Percentiles rank a stretch among this genome's conserved stretches.
phyloP scores from a whole-genome alignment of 2,888 invertebrate genomes.

The Caenorhabditis imperialis region DNA sequence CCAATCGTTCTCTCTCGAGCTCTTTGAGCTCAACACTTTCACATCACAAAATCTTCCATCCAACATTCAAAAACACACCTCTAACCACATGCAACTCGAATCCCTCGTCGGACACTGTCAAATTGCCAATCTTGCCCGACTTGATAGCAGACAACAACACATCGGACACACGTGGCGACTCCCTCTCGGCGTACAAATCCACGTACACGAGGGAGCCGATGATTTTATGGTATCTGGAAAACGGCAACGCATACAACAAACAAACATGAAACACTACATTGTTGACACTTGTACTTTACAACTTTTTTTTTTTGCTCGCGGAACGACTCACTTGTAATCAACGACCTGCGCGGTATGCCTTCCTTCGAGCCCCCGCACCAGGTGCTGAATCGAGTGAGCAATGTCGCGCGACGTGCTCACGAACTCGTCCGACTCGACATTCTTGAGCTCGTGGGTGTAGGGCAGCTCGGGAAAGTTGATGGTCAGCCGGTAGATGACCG shows the following conservation, averaged over 20 bases:
- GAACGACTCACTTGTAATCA: slow-evolving; percentile 66
- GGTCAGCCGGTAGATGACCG: slow-evolving; percentile 72
- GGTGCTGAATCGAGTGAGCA: slow-evolving; percentile 57
- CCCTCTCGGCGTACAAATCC: slow-evolving; percentile 68
- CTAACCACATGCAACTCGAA: slow-evolving; percentile 71
- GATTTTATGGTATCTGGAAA: slow-evolving; percentile 72
- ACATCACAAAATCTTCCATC: not conserved
- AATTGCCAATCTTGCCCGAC: slow-evolving; percentile 65
- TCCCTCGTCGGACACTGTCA: slow-evolving; percentile 72
- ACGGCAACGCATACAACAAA: no score
- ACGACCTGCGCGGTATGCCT: slow-evolving; percentile 65
- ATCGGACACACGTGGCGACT: slow-evolving; percentile 60
- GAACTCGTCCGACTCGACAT: slow-evolving; percentile 65
- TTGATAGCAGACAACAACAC: slow-evolving; percentile 63
- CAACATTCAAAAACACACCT: slow-evolving; percentile 60
- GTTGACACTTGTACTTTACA: not conserved
- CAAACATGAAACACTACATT: not conserved
- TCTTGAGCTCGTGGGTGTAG: slow-evolving; percentile 69
- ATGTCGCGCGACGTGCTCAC: slow-evolving; percentile 59
- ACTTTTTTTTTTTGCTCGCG: not conserved
- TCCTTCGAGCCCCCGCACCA: slow-evolving; percentile 62
- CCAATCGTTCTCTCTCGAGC: no score
- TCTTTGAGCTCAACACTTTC: not conserved
- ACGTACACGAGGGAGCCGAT: slow-evolving; percentile 73
- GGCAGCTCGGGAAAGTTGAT: slow-evolving; percentile 76